Evolutionary conservation across 2,113 vertebrate genomes (phyloP), one percentile per base, ranked within the genome.

Genomic region (Hassar affinis): DNA sequence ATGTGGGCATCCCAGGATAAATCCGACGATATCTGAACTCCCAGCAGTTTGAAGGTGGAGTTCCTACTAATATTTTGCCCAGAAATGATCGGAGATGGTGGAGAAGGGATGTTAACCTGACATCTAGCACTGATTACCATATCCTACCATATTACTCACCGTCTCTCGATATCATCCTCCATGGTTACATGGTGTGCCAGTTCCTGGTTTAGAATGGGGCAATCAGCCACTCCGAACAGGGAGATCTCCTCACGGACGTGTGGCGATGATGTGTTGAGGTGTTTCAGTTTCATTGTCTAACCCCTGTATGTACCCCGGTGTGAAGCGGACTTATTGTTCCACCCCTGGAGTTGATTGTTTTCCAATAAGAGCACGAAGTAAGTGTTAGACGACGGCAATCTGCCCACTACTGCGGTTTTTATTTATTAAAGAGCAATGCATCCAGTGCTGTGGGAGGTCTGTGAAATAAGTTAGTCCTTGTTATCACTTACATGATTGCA

Each of bases 211-310:
- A 94, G 91, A 90, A 99, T 96, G 42, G 98, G 98, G 82, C 96
- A 98, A 88, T 93, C 98, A 27, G 93, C 92, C 92, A 98, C 96
- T 0, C 97, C 97, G 35, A 99, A 99, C 78, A 94, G 92, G 45
- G 96, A 97, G 74, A 97, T 92, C 82, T 99, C 98, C 38, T 94
- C 96, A 8, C 93, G 95, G 86, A 88, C 15, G 25, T 93, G n/a
- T n/a, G n/a, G n/a, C n/a, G n/a, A n/a, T n/a, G n/a, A n/a, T n/a
- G n/a, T n/a, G n/a, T n/a, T n/a, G n/a, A n/a, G n/a, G n/a, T n/a
- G n/a, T n/a, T n/a, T n/a, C n/a, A n/a, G n/a, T n/a, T n/a, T n/a
- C n/a, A n/a, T n/a, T n/a, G n/a, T n/a, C n/a, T n/a, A n/a, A n/a
- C n/a, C n/a, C n/a, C n/a, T n/a, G n/a, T n/a, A 59, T 56, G 54